Base-by-base conservation (phyloP, 2,113 vertebrate genomes). In the Emydura subglobosa region DNA sequence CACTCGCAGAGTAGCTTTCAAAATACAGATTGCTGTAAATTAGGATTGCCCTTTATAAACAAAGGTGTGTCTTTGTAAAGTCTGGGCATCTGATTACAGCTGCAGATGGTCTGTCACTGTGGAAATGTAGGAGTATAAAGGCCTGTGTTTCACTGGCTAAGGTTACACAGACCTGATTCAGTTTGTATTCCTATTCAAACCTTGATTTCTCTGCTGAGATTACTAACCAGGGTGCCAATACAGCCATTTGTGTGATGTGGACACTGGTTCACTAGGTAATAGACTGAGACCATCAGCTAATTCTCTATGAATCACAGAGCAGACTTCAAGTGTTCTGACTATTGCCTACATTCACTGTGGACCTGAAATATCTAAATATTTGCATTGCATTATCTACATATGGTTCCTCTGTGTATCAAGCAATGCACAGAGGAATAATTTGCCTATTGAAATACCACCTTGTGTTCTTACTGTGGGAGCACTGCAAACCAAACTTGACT, bases 21-120 rank as follows among this genome's bases (percentile, higher is more conserved):
- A 97, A 96, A 97, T 83, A 97, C 87, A 88, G 47, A 3, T 76
- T 22, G 54, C 81, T 96, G 93, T 96, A 96, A 97, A 97, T 96
- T 97, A 97, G 95, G 96, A 91, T 54, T 96, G 85, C 89, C 95
- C 94, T 96, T 96, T 96, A 96, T 96, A 95, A 97, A 95, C 85
- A 96, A 72, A 95, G 65, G 93, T 85, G 47, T 54, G 87, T 51
- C 83, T 54, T 78, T 96, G 79, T 95, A 94, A 94, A 95, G 27
- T 87, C 90, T 95, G 82, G 79, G 83, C 94, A 81, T 94, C 83
- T 96, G 92, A 96, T 96, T 96, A 92, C 10, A 2, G 85, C 83
- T 88, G 87, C 97, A 97, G 96, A 96, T 96, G 96, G 96, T 91
- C 89, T 91, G 49, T 84, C 94, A 89, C 96, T 80, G 89, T 14